Evolutionary conservation across 2,797 vertebrate genomes (phyloP).

Genomic region (Enteromius argenteus): DNA sequence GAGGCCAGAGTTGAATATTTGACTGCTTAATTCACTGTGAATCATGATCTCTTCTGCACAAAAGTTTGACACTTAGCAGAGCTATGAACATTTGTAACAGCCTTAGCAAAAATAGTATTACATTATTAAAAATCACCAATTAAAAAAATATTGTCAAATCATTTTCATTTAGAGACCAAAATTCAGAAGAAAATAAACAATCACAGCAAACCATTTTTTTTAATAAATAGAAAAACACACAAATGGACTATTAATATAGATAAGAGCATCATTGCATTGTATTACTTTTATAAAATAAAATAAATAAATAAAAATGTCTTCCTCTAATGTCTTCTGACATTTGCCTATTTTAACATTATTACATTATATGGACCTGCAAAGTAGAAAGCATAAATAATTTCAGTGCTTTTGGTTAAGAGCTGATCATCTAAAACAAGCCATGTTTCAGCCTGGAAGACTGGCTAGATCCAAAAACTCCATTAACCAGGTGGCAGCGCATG

Average conservation of each 20-base stretch:
- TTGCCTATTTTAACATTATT: conserved; percentile 74
- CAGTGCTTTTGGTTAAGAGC: conserved; percentile 70
- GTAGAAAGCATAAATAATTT: conserved; percentile 78
- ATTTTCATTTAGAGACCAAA: not conserved
- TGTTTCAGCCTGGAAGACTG: conserved; percentile 73
- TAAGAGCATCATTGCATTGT: conserved; percentile 28
- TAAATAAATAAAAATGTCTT: conserved; percentile 25
- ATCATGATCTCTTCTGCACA: not conserved
- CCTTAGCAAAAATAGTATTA: not conserved
- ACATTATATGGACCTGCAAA: conserved; percentile 73
- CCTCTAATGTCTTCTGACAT: conserved; percentile 73
- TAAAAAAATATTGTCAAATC: not conserved
- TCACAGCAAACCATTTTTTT: not conserved
- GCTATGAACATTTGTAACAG: not conserved
- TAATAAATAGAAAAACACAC: not conserved
- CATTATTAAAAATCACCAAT: not conserved
- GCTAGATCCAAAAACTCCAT: conserved; percentile 93
- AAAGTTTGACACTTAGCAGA: not conserved
- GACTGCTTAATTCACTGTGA: not conserved
- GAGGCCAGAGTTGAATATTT: not conserved
- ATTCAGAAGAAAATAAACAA: not conserved
- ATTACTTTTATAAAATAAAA: too few relatives aligned
- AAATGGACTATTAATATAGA: not conserved
- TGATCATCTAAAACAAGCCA: conserved; percentile 73
- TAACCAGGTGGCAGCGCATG: conserved; percentile 92